These are phyloP conservation scores for Panzeria rudis DNA, from an alignment of 2,888 invertebrate genomes.

Conservation along the genomic window DNA sequence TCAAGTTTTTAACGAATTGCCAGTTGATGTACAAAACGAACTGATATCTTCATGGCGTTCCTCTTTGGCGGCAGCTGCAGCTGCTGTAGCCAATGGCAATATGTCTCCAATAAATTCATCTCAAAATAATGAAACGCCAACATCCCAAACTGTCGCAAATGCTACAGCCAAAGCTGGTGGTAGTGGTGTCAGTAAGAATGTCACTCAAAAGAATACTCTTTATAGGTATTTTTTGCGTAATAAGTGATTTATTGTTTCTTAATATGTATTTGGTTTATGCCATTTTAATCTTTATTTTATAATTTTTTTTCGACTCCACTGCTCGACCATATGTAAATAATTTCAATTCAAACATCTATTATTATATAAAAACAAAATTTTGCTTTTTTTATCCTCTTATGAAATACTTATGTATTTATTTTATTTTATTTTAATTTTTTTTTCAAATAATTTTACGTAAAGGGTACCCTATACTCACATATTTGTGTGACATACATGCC, in stretches of 20 bases:
- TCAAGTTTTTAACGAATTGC: conserved; percentile 88
- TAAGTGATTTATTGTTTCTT: conserved; percentile 84
- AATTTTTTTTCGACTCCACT: neutral
- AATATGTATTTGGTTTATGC: conserved; percentile 5
- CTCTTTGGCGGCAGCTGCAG: conserved; percentile 80
- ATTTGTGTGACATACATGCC: too few species aligned
- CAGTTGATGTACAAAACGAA: conserved; percentile 89
- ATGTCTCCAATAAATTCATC: conserved; percentile 54
- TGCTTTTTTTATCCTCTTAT: conserved; percentile 2
- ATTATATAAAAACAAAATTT: neutral
- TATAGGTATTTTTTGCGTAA: conserved; percentile 89
- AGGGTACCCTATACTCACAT: too few species aligned
- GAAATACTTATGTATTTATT: conserved; percentile 7
- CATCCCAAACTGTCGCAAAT: conserved; percentile 51
- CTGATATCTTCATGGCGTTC: conserved; percentile 87
- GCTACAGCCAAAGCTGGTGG: conserved; percentile 80
- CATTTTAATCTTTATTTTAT: neutral
- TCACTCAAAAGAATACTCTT: conserved; percentile 85
- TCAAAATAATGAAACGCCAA: conserved; percentile 20
- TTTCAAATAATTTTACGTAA: neutral
- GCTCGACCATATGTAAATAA: neutral
- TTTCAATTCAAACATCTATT: neutral
- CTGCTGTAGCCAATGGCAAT: conserved; percentile 73
- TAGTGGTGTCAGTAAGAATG: conserved; percentile 71
- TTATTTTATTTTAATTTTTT: neutral